phyloP scores from a whole-genome alignment of 2,113 vertebrate species.

The Lutjanus erythropterus region DNA sequence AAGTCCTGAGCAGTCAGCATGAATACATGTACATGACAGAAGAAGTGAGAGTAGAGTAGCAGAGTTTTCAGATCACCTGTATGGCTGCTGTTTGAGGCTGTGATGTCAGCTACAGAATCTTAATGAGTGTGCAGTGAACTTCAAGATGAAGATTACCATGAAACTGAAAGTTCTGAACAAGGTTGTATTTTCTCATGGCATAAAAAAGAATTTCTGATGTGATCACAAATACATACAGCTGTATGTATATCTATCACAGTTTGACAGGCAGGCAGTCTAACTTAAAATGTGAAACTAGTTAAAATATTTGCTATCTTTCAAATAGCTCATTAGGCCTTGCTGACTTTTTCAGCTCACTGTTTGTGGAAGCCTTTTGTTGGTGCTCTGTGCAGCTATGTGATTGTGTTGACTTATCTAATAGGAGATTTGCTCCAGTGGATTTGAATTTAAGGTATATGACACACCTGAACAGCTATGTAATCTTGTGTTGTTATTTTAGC shows the following conservation, averaged over 20 bases:
- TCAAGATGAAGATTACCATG: not conserved
- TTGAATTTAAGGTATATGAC: slow-evolving; percentile 71
- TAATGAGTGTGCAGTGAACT: not conserved
- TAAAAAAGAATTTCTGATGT: not conserved
- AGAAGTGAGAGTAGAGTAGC: not conserved
- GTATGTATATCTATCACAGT: not conserved
- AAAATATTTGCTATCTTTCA: not conserved
- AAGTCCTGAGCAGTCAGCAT: not conserved
- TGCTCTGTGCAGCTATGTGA: slow-evolving; percentile 39
- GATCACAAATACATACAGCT: not conserved
- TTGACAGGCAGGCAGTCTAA: not conserved
- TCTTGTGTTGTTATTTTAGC: slow-evolving; percentile 78
- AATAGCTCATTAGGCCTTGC: not conserved
- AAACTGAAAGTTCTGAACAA: not conserved
- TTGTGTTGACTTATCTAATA: slow-evolving; percentile 71
- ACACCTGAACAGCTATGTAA: slow-evolving; percentile 78
- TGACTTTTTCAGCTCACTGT: not conserved
- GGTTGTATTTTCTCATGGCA: not conserved
- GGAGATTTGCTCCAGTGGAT: slow-evolving; percentile 76
- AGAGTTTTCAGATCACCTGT: not conserved
- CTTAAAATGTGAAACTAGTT: not conserved
- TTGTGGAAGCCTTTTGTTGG: slow-evolving; percentile 32
- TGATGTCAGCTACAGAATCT: not conserved
- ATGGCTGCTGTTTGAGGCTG: not conserved
- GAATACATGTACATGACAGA: not conserved